A percentile compares a stretch with the other conserved stretches of the same genome.
phyloP scores from a whole-genome alignment of 1,140 invertebrate species.

The Sitodiplosis mosellana region DNA sequence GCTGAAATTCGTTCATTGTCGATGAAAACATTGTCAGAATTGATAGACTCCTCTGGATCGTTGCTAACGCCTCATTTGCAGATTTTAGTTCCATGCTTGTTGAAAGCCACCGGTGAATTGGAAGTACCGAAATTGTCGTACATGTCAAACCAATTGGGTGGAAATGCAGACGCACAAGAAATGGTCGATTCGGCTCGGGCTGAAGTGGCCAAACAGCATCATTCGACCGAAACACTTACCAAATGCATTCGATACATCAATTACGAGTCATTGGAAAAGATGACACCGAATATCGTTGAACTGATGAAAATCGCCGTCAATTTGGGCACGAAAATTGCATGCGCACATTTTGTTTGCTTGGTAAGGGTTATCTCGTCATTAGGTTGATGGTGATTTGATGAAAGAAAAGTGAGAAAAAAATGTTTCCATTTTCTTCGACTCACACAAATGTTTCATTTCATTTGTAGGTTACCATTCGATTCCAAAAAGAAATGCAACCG shows the following conservation, averaged over 20 bases:
- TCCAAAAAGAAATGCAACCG: slow-evolving; percentile 30
- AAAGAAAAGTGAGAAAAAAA: background rate
- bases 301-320: slow-evolving; percentile 61
- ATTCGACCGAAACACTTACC: slow-evolving; percentile 73
- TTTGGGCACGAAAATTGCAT: slow-evolving; percentile 68
- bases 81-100: slow-evolving; percentile 60
- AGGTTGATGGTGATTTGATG: too few species aligned
- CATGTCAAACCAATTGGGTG: slow-evolving; percentile 51
- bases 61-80: slow-evolving; percentile 62
- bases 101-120: slow-evolving; percentile 67
- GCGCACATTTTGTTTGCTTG: slow-evolving; percentile 65
- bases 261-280: slow-evolving; percentile 48
- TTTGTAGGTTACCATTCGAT: slow-evolving; percentile 27
- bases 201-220: slow-evolving; percentile 57
- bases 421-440: too few species aligned
- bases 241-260: slow-evolving; percentile 73
- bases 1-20: slow-evolving; percentile 54
- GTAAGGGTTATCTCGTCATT: slow-evolving; percentile 29
- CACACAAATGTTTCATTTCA: slow-evolving; percentile 14
- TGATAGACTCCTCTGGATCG: slow-evolving; percentile 58
- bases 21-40: slow-evolving; percentile 63
- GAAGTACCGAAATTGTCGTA: slow-evolving; percentile 64
- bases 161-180: slow-evolving; percentile 44
- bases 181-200: slow-evolving; percentile 57
- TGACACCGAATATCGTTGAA: slow-evolving; percentile 65